Conservation (phyloP, 2,797 vertebrate species). For the Coregonus ussuriensis region DNA sequence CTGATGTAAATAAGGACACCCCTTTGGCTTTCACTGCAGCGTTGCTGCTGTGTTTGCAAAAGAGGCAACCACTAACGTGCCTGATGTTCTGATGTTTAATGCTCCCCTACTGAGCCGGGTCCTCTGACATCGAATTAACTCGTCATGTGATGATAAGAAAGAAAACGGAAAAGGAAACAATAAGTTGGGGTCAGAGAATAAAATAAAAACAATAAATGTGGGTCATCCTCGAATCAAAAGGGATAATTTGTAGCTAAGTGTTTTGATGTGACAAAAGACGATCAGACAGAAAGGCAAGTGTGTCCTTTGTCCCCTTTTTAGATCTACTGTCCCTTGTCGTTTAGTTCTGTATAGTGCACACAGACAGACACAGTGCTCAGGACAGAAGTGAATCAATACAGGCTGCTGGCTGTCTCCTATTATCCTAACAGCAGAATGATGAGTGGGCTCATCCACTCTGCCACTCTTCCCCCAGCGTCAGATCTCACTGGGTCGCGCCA, state of each 20-base stretch:
- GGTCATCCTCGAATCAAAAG: neutral
- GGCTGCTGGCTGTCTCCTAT: constrained; percentile 51
- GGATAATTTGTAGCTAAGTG: constrained; percentile 15
- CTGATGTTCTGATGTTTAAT: neutral
- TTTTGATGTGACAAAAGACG: constrained; percentile 27
- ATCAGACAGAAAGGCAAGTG: constrained; percentile 17
- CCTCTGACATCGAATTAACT: constrained; percentile 26
- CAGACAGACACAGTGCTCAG: constrained; percentile 25
- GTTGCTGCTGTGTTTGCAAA: neutral
- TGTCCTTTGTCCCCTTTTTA: constrained; percentile 9
- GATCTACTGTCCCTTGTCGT: constrained; percentile 14
- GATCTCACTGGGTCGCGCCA: constrained; percentile 19
- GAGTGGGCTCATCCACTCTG: constrained; percentile 44
- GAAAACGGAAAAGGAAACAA: no score
- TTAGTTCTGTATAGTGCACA: constrained; percentile 27
- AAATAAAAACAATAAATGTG: constrained; percentile 8
- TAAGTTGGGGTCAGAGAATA: no score
- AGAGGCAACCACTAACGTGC: neutral
- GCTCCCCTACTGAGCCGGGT: neutral
- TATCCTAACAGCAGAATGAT: constrained; percentile 23
- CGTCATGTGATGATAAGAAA: constrained; percentile 8
- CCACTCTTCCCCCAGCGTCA: constrained; percentile 34
- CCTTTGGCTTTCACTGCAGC: neutral
- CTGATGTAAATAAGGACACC: constrained; percentile 5
- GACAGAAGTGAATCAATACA: constrained; percentile 54